Conservation (phyloP, 2,113 vertebrate genomes). For the Melanostigma gelatinosum region DNA sequence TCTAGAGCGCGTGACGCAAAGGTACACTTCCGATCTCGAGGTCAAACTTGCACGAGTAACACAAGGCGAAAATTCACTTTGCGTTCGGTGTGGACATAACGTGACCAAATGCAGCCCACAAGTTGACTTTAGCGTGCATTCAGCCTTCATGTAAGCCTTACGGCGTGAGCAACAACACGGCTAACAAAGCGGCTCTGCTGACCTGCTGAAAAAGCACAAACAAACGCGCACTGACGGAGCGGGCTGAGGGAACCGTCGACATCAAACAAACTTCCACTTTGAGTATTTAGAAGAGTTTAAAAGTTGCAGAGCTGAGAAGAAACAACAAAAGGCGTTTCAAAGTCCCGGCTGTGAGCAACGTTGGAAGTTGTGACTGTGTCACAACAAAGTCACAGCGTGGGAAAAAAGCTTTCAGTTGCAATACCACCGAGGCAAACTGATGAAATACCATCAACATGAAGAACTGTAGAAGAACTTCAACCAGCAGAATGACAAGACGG, state of each 20-base stretch:
- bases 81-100: too few relatives aligned
- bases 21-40: too few relatives aligned
- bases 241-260: not conserved
- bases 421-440: conserved; percentile 4
- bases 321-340: not conserved
- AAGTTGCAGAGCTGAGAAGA: not conserved
- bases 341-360: not conserved
- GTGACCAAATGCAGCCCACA: too few relatives aligned
- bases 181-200: not conserved
- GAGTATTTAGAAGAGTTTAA: not conserved
- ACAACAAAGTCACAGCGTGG: not conserved
- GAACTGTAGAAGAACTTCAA: not conserved
- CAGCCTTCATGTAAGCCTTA: too few relatives aligned
- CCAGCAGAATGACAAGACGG: not conserved
- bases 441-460: conserved; percentile 3
- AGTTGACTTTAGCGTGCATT: too few relatives aligned
- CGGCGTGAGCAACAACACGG: not conserved
- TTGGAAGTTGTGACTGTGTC: not conserved
- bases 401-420: not conserved
- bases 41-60: too few relatives aligned
- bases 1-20: too few relatives aligned
- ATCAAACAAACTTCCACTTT: not conserved
- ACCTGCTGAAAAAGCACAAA: not conserved
- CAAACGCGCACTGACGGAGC: not conserved
- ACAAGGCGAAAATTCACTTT: too few relatives aligned